Base-by-base conservation (phyloP, 2,797 vertebrate species). In the Microcaecilia unicolor region DNA sequence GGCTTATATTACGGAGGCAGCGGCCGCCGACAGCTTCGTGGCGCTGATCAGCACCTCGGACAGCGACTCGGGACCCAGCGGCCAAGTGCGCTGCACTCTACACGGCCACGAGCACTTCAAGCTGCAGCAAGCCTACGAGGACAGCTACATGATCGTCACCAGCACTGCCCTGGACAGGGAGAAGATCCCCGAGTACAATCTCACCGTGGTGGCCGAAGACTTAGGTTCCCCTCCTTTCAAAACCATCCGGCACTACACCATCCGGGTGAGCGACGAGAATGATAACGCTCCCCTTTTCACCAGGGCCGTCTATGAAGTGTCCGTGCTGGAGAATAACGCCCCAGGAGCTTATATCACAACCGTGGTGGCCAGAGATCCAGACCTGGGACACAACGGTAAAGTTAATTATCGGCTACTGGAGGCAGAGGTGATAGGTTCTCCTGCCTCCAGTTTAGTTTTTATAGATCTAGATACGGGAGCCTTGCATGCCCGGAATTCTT, bases 41-140 rank as follows among this genome's bases (percentile, higher is more conserved):
- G 84, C 84, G 6, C 61, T 89, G 14, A 78, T 89, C 64, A 83
- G 82, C 72, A 86, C 84, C 65, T 61, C 78, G 51, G 85, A 87
- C 68, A 71, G 62, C 31, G 86, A 88, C 62, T 85, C 84, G 0
- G 84, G 83, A 20, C 59, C 76, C 12, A 87, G 85, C 29, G 83
- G 85, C 15, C 74, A 81, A 24, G 84, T 88, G 42, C 79, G 54
- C 18, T 42, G 74, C 35, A 76, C 67, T 43, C 64, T 87, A 11
- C 70, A 83, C 48, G 85, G 83, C 15, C 84, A 87, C 43, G 66
- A 78, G 30, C 81, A 88, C 42, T 88, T 88, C 51, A 76, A 49
- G 29, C 61, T 88, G 4, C 78, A 84, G 53, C 74, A 82, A 42
- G 86, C 85, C 2, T 87, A 87, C 19, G 81, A 80, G 2, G 82